Percentiles rank a stretch among this genome's conserved stretches.
Conservation (phyloP, 92 coral and sea anemone genomes). For the Isaurus tuberculatus region DNA sequence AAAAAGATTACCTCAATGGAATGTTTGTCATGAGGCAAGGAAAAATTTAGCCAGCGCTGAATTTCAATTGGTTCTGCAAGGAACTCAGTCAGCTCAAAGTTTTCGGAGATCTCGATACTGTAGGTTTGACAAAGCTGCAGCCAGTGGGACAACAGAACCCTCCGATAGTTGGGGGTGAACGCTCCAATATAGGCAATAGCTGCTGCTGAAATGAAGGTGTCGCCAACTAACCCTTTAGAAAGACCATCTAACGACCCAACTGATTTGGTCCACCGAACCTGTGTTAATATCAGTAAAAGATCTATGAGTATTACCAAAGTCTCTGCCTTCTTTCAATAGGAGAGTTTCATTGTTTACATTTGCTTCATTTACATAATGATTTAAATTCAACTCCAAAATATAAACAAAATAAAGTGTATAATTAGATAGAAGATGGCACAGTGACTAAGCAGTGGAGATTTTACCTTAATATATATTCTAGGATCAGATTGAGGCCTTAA, state of each 20-base stretch:
- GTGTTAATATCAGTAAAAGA: not conserved
- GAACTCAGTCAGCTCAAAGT: conserved; percentile 88
- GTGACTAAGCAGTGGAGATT: too few species aligned
- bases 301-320: too few species aligned
- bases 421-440: too few species aligned
- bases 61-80: conserved; percentile 89
- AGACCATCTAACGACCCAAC: conserved; percentile 66
- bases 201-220: conserved; percentile 86
- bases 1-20: conserved; percentile 66
- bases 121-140: conserved; percentile 70
- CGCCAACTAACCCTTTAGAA: conserved; percentile 80
- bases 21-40: conserved; percentile 84
- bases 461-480: too few species aligned
- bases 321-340: too few species aligned
- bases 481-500: too few species aligned
- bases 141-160: conserved; percentile 78
- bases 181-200: conserved; percentile 91
- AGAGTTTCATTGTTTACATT: too few species aligned
- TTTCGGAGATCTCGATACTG: conserved; percentile 73
- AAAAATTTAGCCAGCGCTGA: conserved; percentile 85
- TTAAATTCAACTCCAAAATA: too few species aligned
- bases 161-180: conserved; percentile 80
- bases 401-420: too few species aligned
- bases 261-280: conserved; percentile 91
- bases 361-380: too few species aligned